phyloP scores from a whole-genome alignment of 2,113 vertebrate genomes.

The Neofelis nebulosa region DNA sequence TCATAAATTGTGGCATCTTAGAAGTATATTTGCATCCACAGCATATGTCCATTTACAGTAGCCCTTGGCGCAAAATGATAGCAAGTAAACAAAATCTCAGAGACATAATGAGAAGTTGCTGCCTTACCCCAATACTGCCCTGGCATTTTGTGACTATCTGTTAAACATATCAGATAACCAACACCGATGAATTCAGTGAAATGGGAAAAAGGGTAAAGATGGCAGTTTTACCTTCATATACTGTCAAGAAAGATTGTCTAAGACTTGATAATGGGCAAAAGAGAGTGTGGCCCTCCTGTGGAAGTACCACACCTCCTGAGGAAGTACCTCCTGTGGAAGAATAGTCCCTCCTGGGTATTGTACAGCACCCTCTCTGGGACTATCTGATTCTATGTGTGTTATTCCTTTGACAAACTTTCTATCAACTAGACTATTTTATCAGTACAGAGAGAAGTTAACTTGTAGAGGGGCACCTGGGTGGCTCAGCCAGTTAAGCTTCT shows the following conservation, averaged over 20 bases:
- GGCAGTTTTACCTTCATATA: not conserved
- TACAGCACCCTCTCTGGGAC: not conserved
- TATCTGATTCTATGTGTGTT: not conserved
- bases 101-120: not conserved
- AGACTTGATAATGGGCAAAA: not conserved
- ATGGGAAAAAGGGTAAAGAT: not conserved
- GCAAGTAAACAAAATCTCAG: not conserved
- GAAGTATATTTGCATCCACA: not conserved
- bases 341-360: not conserved
- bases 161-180: not conserved
- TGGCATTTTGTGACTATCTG: not conserved
- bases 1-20: not conserved
- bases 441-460: not conserved
- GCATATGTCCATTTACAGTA: not conserved
- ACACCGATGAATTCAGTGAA: not conserved
- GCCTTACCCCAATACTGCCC: not conserved
- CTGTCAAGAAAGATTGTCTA: not conserved
- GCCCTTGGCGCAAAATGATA: not conserved
- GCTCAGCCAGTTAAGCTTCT: no score
- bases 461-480: not conserved
- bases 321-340: not conserved
- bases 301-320: no score
- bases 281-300: not conserved
- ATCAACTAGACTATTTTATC: not conserved
- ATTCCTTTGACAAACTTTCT: not conserved